Evolutionary conservation across 2,797 vertebrate genomes (phyloP), one percentile per base, ranked within the genome.

Genomic region (Molossus molossus): DNA sequence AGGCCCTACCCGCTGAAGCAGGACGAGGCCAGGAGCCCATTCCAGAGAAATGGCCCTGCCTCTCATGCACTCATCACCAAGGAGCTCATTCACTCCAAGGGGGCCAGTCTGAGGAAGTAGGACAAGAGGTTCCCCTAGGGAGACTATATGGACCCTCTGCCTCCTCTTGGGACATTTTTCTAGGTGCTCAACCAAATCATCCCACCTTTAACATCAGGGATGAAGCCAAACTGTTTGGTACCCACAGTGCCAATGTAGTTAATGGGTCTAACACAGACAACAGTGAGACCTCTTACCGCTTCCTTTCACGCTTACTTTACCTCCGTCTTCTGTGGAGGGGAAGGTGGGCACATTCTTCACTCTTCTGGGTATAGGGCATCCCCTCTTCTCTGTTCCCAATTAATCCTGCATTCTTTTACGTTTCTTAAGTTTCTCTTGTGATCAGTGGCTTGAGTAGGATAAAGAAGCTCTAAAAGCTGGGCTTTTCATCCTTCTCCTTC

Each of bases 361-460:
- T 21, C 55, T 95, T 55, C 4, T 27, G n/a, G 3, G n/a, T 23
- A 3, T 0, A 67, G 58, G 29, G 11, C 17, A 8, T 60, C 82
- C 89, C 45, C 70, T 83, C 65, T 65, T 57, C 83, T 88, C 29
- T 69, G 45, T 40, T 90, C n/a, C 23, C 33, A 7, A 3, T 65
- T 33, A 76, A 70, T 33, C 62, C 57, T 45, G 17, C 1, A 0
- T 50, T 69, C 48, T 84, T 87, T 58, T 17, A 88, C 75, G n/a
- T 11, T 70, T 60, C 55, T 90, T 50, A 15, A 25, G 29, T n/a
- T 80, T 73, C 80, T 87, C 94, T 58, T 50, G 72, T 75, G 72
- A 77, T 83, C 23, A n/a, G 9, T 33, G 65, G 33, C 70, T 67
- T 13, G 4, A 20, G 9, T 18, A 27, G 88, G 55, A 75, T 23